phyloP scores from a whole-genome alignment of 2,888 invertebrate genomes.

The Craniophora ligustri region DNA sequence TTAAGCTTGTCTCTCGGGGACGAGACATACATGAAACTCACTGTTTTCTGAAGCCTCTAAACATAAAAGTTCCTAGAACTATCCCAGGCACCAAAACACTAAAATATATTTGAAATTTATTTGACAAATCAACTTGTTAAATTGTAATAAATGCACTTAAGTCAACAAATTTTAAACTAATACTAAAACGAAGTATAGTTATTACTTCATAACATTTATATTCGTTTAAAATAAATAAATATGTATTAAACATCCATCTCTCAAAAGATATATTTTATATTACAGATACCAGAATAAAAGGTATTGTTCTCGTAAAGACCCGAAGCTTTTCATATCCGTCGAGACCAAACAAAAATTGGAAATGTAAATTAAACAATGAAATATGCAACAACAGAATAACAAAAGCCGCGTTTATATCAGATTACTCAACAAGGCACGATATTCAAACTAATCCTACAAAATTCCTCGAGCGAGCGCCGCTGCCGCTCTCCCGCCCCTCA shows the following conservation, averaged over 20 bases:
- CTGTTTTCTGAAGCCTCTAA: too few relatives aligned
- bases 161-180: too few relatives aligned
- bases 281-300: slow-evolving; percentile 44
- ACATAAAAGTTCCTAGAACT: too few relatives aligned
- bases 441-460: slow-evolving; percentile 47
- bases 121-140: too few relatives aligned
- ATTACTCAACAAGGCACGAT: slow-evolving; percentile 38
- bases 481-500: slow-evolving; percentile 7
- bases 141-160: too few relatives aligned
- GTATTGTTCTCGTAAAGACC: slow-evolving; percentile 50
- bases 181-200: too few relatives aligned
- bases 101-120: too few relatives aligned
- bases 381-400: slow-evolving; percentile 50
- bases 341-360: slow-evolving; percentile 30
- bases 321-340: slow-evolving; percentile 38
- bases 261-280: slow-evolving; percentile 36
- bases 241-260: slow-evolving; percentile 13
- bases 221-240: slow-evolving; percentile 12
- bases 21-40: too few relatives aligned
- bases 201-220: slow-evolving; percentile 7
- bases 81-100: too few relatives aligned
- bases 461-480: slow-evolving; percentile 26
- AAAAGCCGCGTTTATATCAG: slow-evolving; percentile 41
- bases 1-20: too few relatives aligned
- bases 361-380: slow-evolving; percentile 49